Base-by-base conservation (phyloP, 2,888 invertebrate species). In the Catotricha subobsoleta region DNA sequence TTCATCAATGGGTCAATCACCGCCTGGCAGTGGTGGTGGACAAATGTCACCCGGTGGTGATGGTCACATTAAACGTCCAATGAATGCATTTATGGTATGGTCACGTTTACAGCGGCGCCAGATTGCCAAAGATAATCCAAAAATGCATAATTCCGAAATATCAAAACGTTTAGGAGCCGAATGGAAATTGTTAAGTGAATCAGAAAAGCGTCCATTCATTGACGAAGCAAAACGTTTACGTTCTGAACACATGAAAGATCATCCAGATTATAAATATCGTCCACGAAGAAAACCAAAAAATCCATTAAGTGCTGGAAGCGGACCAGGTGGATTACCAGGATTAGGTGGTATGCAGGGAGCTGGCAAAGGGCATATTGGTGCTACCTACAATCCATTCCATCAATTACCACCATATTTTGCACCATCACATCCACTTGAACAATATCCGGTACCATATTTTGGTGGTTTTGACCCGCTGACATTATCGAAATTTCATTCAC, bases 1-100 rank as follows among this genome's bases (percentile, higher is more conserved):
- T 23, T 60, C 61, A 1, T 60, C 59, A 34, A 61, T 61, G 59
- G 59, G 61, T 13, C 42, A 37, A 41, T 43, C 42, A 21, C 37
- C 41, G 23, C 38, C 29, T n/a, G 23, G 23, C 21, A 36, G 23
- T 16, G 23, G 8, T 25, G 40, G 33, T 27, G 42, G 30, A 9
- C 36, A 41, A 41, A 33, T 40, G 43, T 59, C 61, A 1, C 61
- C 62, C 0, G 60, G 60, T 1, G 61, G 62, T 46, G 80, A 81
- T 51, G 77, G 75, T 9, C 88, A 91, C 63, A 90, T 95, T 55
- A 95, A 94, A 62, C 69, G 94, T 16, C 94, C 94, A 2, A 94
- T 95, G 94, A 94, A 94, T 66, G 92, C 94, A 0, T 94, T 94
- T 65, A 94, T 94, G 91, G 92, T 63, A 10, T 92, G 92, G 92